These are phyloP conservation scores for Melanotaenia maccullochi DNA, from an alignment of 2,797 vertebrate species.

Conservation along the genomic window DNA sequence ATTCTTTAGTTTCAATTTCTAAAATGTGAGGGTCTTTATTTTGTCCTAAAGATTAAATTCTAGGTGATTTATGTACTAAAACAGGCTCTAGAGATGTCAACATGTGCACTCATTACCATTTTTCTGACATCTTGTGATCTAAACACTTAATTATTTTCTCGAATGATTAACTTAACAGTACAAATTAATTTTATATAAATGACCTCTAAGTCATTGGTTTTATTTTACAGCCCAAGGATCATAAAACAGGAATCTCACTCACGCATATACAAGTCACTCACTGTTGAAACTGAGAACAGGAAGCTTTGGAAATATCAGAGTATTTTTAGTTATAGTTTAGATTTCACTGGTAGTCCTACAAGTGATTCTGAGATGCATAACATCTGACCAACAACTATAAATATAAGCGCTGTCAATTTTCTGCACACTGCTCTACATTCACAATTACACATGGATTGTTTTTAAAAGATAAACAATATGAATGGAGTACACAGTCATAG, in stretches of 20 bases:
- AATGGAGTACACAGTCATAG: neutral
- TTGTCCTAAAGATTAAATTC: neutral
- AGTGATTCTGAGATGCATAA: neutral
- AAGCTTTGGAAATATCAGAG: slow-evolving; percentile 31
- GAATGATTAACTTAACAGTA: too few species aligned
- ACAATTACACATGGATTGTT: neutral
- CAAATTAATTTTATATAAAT: too few species aligned
- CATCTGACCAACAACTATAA: slow-evolving; percentile 2
- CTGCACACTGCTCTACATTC: slow-evolving; percentile 8
- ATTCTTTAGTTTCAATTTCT: neutral
- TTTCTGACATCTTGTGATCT: neutral
- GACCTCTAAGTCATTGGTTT: too few species aligned
- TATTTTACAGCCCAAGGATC: slow-evolving; percentile 6
- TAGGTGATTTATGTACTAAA: neutral
- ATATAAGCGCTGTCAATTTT: slow-evolving; percentile 1
- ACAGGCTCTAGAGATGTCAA: neutral
- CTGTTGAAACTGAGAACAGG: slow-evolving; percentile 41
- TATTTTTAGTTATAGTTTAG: slow-evolving; percentile 35
- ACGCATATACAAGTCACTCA: slow-evolving; percentile 14
- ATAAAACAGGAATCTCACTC: slow-evolving; percentile 32
- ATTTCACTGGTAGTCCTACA: slow-evolving; percentile 17
- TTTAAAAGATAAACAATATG: neutral
- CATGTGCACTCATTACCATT: neutral
- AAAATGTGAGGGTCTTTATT: neutral
- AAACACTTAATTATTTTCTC: neutral